phyloP scores from a whole-genome alignment of 2,797 vertebrate species.

The Siniperca undulata region DNA sequence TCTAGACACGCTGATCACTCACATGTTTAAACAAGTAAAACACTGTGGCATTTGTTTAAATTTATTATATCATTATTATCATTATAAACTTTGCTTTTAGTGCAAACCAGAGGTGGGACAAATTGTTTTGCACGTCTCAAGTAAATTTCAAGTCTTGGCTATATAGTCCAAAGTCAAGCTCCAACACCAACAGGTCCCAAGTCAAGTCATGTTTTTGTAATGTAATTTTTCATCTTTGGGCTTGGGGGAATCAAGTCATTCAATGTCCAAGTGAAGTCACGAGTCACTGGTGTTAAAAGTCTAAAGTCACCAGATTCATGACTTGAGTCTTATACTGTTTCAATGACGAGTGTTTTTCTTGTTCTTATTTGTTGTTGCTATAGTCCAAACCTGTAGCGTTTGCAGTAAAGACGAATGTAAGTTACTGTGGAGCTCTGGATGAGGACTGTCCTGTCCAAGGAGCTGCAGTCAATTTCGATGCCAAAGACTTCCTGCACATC shows the following conservation, averaged over 20 bases:
- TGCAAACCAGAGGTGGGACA: no score
- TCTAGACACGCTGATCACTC: not conserved
- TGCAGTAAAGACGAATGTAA: conserved; percentile 97
- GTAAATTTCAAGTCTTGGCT: not conserved
- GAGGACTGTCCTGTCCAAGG: conserved; percentile 98
- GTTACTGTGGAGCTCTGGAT: conserved; percentile 95
- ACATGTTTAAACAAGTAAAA: not conserved
- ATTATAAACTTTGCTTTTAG: no score
- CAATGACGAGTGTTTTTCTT: conserved; percentile 1
- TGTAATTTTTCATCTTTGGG: not conserved
- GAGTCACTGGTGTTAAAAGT: not conserved
- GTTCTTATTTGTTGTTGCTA: not conserved
- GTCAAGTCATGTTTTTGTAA: not conserved
- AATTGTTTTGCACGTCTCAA: not conserved
- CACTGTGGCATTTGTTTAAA: no score
- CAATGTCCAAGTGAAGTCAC: not conserved
- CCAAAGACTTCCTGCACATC: conserved; percentile 99
- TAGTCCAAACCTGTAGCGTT: conserved; percentile 97
- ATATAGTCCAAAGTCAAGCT: not conserved
- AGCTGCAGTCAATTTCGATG: conserved; percentile 97
- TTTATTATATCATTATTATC: no score
- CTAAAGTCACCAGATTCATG: not conserved
- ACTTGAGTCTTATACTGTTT: not conserved
- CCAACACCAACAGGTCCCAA: not conserved
- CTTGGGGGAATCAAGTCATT: not conserved